These are phyloP conservation scores for Nematolebias whitei DNA, from an alignment of 2,113 vertebrate genomes.

Conservation along the genomic window DNA sequence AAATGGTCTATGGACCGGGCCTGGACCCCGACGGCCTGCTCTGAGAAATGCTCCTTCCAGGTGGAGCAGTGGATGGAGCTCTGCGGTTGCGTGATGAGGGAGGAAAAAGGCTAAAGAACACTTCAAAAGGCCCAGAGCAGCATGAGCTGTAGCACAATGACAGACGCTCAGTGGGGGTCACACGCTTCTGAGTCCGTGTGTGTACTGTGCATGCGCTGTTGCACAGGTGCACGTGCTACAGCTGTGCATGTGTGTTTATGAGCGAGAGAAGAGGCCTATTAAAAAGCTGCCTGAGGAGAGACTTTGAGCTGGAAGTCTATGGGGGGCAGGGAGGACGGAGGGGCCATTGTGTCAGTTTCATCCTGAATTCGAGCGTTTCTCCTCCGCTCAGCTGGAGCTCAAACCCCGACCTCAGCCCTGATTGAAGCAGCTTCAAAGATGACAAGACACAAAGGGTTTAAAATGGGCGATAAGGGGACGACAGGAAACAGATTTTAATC, in stretches of 20 bases:
- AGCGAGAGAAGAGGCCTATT: constrained; percentile 64
- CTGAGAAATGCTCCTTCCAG: constrained; percentile 51
- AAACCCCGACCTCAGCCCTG: too few relatives aligned
- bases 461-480: too few relatives aligned
- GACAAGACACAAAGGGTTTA: too few relatives aligned
- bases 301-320: constrained; percentile 73
- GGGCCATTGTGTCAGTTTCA: constrained; percentile 75
- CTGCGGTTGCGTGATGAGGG: constrained; percentile 29
- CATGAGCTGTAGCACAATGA: constrained; percentile 60
- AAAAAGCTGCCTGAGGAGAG: constrained; percentile 76
- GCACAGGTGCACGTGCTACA: constrained; percentile 32
- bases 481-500: too few relatives aligned
- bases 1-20: constrained; percentile 42
- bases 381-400: constrained; percentile 86
- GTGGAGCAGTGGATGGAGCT: constrained; percentile 46
- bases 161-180: constrained; percentile 49
- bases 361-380: too few relatives aligned
- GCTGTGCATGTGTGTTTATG: constrained; percentile 26
- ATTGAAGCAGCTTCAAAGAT: too few relatives aligned
- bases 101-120: constrained; percentile 70
- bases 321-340: constrained; percentile 67
- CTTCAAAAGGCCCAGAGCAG: constrained; percentile 69
- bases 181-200: constrained; percentile 27
- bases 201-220: constrained; percentile 24
- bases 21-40: constrained; percentile 32